Conservation (phyloP, 37 sponge, comb jelly and placozoan species). For the Oopsacas minuta region DNA sequence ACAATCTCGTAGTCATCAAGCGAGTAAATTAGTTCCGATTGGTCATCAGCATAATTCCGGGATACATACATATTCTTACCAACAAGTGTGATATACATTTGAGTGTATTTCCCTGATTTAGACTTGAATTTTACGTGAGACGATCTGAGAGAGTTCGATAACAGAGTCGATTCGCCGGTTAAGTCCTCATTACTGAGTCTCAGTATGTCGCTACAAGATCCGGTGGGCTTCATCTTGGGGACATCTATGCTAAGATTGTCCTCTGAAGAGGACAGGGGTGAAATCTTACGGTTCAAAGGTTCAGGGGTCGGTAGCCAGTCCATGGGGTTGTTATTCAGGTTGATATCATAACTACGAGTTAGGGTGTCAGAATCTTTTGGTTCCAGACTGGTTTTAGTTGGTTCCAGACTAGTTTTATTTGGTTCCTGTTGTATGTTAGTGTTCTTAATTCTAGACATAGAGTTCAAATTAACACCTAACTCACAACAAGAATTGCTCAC, state of each 20-base stretch:
- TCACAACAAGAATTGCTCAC: neutral
- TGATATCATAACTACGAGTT: neutral
- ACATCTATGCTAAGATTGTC: too few relatives aligned
- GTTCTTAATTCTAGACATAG: neutral
- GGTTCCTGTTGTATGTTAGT: neutral
- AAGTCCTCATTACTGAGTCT: neutral
- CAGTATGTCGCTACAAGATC: neutral
- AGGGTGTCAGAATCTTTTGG: neutral
- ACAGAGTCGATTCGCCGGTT: neutral
- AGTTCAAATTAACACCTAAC: neutral
- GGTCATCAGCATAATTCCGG: constrained; percentile 3
- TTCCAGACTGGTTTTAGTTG: neutral
- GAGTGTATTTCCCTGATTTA: neutral
- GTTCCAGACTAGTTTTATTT: neutral
- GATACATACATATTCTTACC: constrained; percentile 4
- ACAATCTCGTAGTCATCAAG: neutral
- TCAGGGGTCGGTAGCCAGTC: neutral
- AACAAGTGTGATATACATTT: neutral
- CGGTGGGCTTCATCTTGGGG: neutral
- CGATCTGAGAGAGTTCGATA: neutral
- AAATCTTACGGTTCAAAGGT: neutral
- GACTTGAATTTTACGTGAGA: neutral
- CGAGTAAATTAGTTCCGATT: neutral
- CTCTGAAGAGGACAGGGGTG: too few relatives aligned
- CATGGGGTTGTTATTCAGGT: neutral